Evolutionary conservation across 1,140 invertebrate genomes (phyloP).

Genomic region (Onthophagus taurus): DNA sequence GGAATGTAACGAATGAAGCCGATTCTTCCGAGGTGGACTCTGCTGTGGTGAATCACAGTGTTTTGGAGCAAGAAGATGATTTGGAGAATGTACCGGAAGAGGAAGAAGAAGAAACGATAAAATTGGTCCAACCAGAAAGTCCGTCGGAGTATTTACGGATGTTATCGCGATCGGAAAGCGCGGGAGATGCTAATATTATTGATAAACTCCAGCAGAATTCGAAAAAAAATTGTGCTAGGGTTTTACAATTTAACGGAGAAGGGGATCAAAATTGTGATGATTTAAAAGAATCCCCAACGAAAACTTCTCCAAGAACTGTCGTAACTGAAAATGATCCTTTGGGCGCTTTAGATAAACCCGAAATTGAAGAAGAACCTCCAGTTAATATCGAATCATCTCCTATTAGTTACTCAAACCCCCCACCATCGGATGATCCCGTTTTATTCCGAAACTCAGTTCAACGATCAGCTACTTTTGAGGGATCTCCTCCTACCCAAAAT

Average conservation of each 20-base stretch:
- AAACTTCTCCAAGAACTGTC: conserved; percentile 60
- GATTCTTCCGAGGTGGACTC: conserved; percentile 19
- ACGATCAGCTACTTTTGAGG: conserved; percentile 50
- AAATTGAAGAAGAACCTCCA: conserved; percentile 24
- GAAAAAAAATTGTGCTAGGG: conserved; percentile 30
- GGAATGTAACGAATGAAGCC: conserved; percentile 26
- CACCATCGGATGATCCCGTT: conserved; percentile 28
- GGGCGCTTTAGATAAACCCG: conserved; percentile 60
- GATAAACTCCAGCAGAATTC: conserved; percentile 51
- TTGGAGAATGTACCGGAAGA: conserved; percentile 16
- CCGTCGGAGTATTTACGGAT: conserved; percentile 44
- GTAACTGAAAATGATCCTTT: conserved; percentile 86
- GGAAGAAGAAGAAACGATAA: conserved; percentile 20
- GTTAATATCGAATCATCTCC: conserved; percentile 17
- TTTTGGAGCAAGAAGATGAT: conserved; percentile 12
- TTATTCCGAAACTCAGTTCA: conserved; percentile 33
- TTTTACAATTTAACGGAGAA: conserved; percentile 36
- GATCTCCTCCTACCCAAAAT: conserved; percentile 37
- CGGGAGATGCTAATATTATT: conserved; percentile 63
- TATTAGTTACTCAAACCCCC: conserved; percentile 17
- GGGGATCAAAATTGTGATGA: conserved; percentile 24
- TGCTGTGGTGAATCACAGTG: conserved; percentile 13
- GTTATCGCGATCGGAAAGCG: conserved; percentile 56
- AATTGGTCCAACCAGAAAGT: conserved; percentile 43
- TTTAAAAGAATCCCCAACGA: conserved; percentile 33